phyloP scores from a whole-genome alignment of 2,797 vertebrate species.

The Harpagifer antarcticus region DNA sequence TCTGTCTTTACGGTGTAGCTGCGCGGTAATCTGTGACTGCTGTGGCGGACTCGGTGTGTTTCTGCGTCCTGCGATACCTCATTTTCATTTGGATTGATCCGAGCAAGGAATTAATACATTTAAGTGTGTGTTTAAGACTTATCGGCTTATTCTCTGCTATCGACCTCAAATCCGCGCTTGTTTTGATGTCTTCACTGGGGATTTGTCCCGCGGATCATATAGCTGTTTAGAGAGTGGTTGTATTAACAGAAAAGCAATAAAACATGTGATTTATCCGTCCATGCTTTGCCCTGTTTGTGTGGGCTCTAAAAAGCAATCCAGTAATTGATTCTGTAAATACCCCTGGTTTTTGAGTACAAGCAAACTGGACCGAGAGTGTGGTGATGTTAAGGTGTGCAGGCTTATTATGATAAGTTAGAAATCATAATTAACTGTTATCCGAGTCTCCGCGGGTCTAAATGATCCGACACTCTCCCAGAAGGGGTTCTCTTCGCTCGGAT shows the following conservation, averaged over 20 bases:
- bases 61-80: constrained; percentile 54
- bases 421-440: constrained; percentile 33
- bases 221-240: constrained; percentile 47
- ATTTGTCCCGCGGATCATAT: constrained; percentile 72
- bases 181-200: constrained; percentile 70
- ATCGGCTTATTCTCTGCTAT: constrained; percentile 75
- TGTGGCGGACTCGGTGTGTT: constrained; percentile 35
- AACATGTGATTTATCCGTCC: constrained; percentile 56
- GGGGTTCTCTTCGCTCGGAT: constrained; percentile 35
- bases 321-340: constrained; percentile 53
- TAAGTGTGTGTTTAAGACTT: constrained; percentile 70
- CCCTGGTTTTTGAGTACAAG: constrained; percentile 16
- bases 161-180: constrained; percentile 71
- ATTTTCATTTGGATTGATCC: constrained; percentile 69
- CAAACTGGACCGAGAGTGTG: constrained; percentile 20
- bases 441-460: constrained; percentile 9
- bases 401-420: constrained; percentile 39
- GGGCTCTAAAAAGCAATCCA: constrained; percentile 55
- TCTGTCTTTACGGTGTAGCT: constrained; percentile 31
- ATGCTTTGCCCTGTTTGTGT: not conserved
- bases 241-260: constrained; percentile 51
- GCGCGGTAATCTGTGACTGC: constrained; percentile 35
- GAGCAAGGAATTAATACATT: constrained; percentile 73
- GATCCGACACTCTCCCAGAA: constrained; percentile 9
- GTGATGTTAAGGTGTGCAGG: constrained; percentile 10